Evolutionary conservation across 2,888 invertebrate genomes (phyloP), one percentile per base, ranked within the genome.

Genomic region (Mythimna vitellina): DNA sequence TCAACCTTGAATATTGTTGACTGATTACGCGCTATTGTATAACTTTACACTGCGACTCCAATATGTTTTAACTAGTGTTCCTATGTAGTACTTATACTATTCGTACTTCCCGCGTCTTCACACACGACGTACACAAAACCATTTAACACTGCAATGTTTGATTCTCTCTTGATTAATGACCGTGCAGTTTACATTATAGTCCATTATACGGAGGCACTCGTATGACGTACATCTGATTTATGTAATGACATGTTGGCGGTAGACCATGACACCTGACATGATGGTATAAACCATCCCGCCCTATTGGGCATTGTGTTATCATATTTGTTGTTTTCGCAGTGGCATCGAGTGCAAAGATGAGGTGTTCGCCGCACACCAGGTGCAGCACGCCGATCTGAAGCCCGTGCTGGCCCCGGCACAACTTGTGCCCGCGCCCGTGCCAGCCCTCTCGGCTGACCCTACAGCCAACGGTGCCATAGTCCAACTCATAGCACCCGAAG

Each of bases 271-370:
- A 81, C 67, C 64, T 81, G 72, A 75, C 78, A 76, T 68, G 77
- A 74, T 79, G 77, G 76, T 67, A 69, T 62, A 79, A 73, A 75
- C 78, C 76, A 77, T 76, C 70, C 70, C 83, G 87, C 84, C 82
- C 84, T 67, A 46, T 65, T 70, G 78, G 86, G 88, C 88, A 82
- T 82, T 83, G 65, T 90, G 88, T 91, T 89, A 88, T 86, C 85
- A 89, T 89, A 74, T 82, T 78, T 73, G 35, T 85, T 90, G 88
- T 94, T 92, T 94, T 86, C 96, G 85, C 97, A 98, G 98, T 97
- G 98, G 97, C 93, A 97, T 98, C 95, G 98, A 98, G 97, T 97
- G 97, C 96, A 97, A 97, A 96, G 97, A 97, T 97, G 97, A 98
- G 94, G 97, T 98, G 90, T 97, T 97, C 92, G 98, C 98, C 89